Evolutionary conservation across 2,888 invertebrate genomes (phyloP).

Genomic region (Lottia scabra): DNA sequence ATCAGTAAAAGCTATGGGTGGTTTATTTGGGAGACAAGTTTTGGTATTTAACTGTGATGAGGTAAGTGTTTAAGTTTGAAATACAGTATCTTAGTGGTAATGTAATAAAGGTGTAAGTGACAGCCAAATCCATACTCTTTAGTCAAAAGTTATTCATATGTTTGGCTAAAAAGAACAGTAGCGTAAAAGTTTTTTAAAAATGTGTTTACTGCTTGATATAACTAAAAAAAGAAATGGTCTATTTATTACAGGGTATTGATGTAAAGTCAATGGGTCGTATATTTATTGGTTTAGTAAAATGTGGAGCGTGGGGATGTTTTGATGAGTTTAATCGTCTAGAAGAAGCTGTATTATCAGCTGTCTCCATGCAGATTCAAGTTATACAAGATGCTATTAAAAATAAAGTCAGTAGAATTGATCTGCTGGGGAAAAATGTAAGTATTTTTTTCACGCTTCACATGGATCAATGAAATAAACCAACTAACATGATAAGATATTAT

Average conservation of each 20-base stretch:
- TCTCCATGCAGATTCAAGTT: conserved; percentile 93
- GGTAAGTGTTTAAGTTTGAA: conserved; percentile 69
- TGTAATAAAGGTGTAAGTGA: no score
- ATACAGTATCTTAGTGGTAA: no score
- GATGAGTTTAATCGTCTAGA: conserved; percentile 98
- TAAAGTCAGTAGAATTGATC: conserved; percentile 70
- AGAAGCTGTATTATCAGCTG: conserved; percentile 92
- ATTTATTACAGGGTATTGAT: conserved; percentile 84
- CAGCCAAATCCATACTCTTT: neutral
- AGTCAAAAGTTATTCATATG: neutral
- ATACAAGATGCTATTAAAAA: conserved; percentile 86
- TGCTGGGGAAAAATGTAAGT: conserved; percentile 70
- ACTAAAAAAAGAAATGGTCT: neutral
- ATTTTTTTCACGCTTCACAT: neutral
- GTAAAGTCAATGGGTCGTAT: conserved; percentile 94
- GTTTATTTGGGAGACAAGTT: conserved; percentile 84
- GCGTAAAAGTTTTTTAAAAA: no score
- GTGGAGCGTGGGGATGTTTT: conserved; percentile 94
- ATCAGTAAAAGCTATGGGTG: conserved; percentile 90
- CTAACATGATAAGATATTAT: no score
- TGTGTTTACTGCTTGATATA: neutral
- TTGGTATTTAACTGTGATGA: conserved; percentile 84
- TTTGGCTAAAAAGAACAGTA: neutral
- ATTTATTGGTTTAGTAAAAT: conserved; percentile 88
- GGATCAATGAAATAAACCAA: neutral